Conservation (phyloP, 2,113 vertebrate genomes). For the Myrmecophaga tridactyla region DNA sequence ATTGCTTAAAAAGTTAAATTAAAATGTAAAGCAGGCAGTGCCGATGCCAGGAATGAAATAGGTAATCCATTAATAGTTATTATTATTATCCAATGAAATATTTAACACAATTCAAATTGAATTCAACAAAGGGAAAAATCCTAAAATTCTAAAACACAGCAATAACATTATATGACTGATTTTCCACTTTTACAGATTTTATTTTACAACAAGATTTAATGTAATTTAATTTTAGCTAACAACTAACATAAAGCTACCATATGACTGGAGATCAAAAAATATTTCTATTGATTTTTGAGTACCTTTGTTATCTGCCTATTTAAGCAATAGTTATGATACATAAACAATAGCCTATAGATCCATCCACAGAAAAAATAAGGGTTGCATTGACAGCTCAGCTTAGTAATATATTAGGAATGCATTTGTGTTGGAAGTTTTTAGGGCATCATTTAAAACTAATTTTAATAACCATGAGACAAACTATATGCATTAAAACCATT, state of each 20-base stretch:
- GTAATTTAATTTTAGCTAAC: not conserved
- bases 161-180: not conserved
- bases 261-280: not conserved
- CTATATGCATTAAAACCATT: not conserved
- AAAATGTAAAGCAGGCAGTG: not conserved
- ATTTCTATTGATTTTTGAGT: not conserved
- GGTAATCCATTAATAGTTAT: not conserved
- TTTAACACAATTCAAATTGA: not conserved
- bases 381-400: not conserved
- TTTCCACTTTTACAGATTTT: not conserved
- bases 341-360: not conserved
- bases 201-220: not conserved
- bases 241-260: not conserved
- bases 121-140: not conserved
- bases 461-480: not conserved
- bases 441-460: not conserved
- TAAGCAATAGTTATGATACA: not conserved
- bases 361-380: not conserved
- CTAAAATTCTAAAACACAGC: not conserved
- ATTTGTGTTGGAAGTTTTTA: not conserved
- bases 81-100: not conserved
- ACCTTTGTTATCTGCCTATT: not conserved
- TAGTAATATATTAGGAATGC: not conserved
- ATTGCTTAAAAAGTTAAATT: not conserved
- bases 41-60: not conserved